Percentiles rank a stretch among this genome's conserved stretches.
phyloP scores from a whole-genome alignment of 1,140 invertebrate species.

The Littorina saxatilis region DNA sequence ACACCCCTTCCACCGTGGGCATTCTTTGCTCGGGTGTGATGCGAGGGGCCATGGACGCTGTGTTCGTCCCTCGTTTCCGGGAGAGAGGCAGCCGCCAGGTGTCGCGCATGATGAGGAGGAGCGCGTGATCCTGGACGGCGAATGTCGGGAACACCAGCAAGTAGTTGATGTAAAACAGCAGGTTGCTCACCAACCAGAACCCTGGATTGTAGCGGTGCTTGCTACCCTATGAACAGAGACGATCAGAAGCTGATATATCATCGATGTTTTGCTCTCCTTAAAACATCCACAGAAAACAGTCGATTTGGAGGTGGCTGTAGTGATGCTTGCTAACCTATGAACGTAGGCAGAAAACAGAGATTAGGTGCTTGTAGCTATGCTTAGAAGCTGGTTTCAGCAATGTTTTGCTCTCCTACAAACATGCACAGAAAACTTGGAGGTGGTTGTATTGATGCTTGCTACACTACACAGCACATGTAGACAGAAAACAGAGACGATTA shows the following conservation, averaged over 20 bases:
- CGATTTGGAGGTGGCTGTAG: no score
- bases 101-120: not conserved
- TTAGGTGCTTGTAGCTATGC: no score
- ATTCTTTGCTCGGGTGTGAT: no score
- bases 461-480: no score
- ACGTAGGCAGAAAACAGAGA: no score
- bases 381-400: not conserved
- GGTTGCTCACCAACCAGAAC: not conserved
- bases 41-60: not conserved
- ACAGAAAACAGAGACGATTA: no score
- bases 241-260: not conserved
- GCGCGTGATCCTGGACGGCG: slow-evolving; percentile 1
- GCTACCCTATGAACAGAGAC: not conserved
- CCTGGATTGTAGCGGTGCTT: not conserved
- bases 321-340: not conserved
- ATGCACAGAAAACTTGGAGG: no score
- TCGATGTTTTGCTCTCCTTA: no score
- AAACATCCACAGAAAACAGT: no score
- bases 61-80: not conserved
- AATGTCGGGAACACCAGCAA: not conserved
- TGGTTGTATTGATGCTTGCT: not conserved
- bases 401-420: no score
- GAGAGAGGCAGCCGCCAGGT: not conserved
- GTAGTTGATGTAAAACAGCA: slow-evolving; percentile 18
- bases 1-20: no score